A percentile compares a stretch with the other conserved stretches of the same genome.
These are phyloP conservation scores for Epsilonema sp. DNA, from an alignment of 2,888 invertebrate genomes.

Conservation along the genomic window DNA sequence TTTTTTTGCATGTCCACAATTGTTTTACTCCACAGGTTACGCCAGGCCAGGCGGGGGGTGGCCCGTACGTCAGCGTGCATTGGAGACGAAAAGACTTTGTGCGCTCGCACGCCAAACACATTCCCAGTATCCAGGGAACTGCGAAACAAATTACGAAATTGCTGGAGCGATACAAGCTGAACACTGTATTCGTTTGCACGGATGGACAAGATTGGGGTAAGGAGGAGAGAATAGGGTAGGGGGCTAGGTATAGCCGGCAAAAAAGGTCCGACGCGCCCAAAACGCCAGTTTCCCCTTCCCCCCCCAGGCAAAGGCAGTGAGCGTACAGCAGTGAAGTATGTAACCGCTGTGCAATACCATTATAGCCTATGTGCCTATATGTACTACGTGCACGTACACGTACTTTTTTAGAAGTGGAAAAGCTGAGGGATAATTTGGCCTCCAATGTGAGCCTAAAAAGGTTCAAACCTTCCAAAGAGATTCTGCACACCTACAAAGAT, in stretches of 20 bases:
- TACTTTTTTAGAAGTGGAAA: background rate
- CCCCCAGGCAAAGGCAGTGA: no score
- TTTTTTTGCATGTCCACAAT: no score
- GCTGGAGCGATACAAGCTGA: constrained; percentile 41
- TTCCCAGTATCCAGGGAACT: constrained; percentile 56
- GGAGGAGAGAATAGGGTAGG: no score
- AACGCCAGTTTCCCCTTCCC: no score
- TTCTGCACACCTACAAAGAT: constrained; percentile 41
- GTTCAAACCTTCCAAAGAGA: constrained; percentile 18
- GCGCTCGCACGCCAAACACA: constrained; percentile 46
- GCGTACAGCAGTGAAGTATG: no score
- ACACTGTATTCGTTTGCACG: constrained; percentile 57
- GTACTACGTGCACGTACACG: no score
- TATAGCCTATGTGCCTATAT: no score
- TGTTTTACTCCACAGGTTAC: no score
- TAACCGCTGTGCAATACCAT: no score
- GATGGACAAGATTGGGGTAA: constrained; percentile 51
- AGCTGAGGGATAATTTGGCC: background rate
- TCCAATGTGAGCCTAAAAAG: constrained; percentile 2
- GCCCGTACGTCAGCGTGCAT: constrained; percentile 60
- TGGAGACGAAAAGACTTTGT: constrained; percentile 72
- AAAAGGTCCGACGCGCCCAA: no score
- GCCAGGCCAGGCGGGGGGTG: constrained; percentile 31
- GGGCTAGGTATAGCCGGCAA: no score
- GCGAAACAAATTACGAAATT: constrained; percentile 49